These are phyloP conservation scores for Thamnophis elegans DNA, from an alignment of 2,797 vertebrate species.

Conservation along the genomic window DNA sequence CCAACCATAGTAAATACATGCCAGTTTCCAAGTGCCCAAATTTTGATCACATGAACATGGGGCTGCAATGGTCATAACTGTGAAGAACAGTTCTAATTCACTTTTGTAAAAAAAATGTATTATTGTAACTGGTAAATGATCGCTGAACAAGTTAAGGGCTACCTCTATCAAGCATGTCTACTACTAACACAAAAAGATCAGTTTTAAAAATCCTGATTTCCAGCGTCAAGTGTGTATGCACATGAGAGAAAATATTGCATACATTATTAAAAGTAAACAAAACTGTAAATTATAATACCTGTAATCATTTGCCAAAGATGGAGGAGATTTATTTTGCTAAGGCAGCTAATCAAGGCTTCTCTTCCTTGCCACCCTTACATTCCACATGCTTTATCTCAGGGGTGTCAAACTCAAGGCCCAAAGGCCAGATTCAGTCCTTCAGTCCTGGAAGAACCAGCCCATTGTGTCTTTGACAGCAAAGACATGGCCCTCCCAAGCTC, in stretches of 20 bases:
- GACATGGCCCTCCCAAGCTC: too few relatives aligned
- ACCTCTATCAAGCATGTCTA: not conserved
- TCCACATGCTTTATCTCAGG: constrained; percentile 1
- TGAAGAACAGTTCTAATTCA: not conserved
- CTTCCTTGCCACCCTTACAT: not conserved
- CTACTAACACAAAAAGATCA: not conserved
- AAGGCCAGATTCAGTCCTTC: too few relatives aligned
- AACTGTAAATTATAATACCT: not conserved
- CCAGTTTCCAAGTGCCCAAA: not conserved
- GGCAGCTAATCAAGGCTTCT: not conserved
- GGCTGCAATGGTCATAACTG: not conserved
- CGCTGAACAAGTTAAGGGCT: not conserved
- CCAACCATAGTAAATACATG: not conserved
- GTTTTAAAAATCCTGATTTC: not conserved
- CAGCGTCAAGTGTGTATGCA: not conserved
- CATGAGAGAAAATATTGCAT: not conserved
- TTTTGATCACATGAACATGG: not conserved
- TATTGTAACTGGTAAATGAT: not conserved
- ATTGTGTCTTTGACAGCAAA: too few relatives aligned
- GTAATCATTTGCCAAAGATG: not conserved
- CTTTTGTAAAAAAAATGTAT: not conserved
- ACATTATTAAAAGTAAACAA: not conserved
- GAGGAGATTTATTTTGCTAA: not conserved
- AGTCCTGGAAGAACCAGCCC: too few relatives aligned
- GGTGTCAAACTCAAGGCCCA: too few relatives aligned